Conservation (phyloP, 2,888 invertebrate species). For the Tenthredo notha region DNA sequence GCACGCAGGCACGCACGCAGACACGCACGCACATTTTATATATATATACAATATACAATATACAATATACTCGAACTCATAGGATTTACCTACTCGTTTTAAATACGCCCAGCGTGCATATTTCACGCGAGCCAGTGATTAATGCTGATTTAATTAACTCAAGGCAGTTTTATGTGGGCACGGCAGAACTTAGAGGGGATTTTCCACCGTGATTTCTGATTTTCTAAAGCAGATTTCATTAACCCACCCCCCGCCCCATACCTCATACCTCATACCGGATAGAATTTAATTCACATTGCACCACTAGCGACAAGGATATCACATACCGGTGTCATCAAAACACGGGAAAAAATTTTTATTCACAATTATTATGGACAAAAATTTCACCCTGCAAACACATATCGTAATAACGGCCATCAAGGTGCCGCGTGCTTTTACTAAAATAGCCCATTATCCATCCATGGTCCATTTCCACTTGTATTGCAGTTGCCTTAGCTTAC, state of each 20-base stretch:
- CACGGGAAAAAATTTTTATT: neutral
- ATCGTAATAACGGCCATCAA: constrained; percentile 2
- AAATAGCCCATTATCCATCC: constrained; percentile 45
- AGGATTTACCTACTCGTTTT: constrained; percentile 14
- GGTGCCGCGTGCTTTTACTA: constrained; percentile 9
- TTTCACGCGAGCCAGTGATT: constrained; percentile 52
- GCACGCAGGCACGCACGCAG: constrained; percentile 30
- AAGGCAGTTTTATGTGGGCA: constrained; percentile 48
- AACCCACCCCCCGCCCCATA: too few species aligned
- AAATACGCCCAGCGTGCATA: constrained; percentile 40
- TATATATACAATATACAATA: constrained; percentile 4
- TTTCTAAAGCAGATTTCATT: constrained; percentile 29
- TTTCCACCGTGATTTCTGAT: constrained; percentile 1
- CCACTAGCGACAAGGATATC: neutral
- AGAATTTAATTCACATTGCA: neutral
- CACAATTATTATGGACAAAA: neutral
- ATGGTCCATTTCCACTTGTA: constrained; percentile 45
- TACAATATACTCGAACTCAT: neutral
- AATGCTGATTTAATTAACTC: constrained; percentile 54
- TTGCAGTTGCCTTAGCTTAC: constrained; percentile 17
- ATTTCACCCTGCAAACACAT: neutral
- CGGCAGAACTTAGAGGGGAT: neutral
- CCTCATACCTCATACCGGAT: neutral
- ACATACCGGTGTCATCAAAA: neutral
- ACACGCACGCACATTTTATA: neutral